These are phyloP conservation scores for Siphonodentalium dalli DNA, from an alignment of 2,888 invertebrate species.

Conservation along the genomic window DNA sequence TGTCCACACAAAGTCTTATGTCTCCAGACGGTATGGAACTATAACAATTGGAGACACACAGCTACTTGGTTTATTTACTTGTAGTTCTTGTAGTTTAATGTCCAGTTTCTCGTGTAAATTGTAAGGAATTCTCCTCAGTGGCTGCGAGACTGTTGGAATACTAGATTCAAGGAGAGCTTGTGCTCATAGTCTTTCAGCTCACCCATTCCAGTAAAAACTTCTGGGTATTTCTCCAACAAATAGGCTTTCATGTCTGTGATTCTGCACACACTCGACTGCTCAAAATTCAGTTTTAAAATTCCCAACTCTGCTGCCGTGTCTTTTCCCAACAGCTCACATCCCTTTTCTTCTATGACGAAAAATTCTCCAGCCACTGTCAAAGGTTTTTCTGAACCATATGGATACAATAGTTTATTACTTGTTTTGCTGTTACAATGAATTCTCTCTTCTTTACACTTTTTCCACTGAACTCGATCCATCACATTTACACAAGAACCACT, in stretches of 20 bases:
- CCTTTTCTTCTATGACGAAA: slow-evolving; percentile 14
- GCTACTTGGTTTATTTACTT: slow-evolving; percentile 16
- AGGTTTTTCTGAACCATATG: too few species aligned
- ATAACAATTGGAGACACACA: slow-evolving; percentile 26
- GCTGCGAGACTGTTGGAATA: slow-evolving; percentile 9
- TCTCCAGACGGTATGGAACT: slow-evolving; percentile 20
- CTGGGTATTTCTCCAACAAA: slow-evolving; percentile 5
- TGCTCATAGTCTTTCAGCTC: slow-evolving; percentile 17
- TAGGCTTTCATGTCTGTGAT: background rate
- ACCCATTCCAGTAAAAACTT: slow-evolving; percentile 16
- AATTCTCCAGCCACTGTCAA: slow-evolving; percentile 10
- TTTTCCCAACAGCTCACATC: slow-evolving; percentile 9
- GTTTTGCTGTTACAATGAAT: too few species aligned
- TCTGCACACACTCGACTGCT: background rate
- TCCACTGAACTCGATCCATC: too few species aligned
- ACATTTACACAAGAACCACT: too few species aligned
- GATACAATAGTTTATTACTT: too few species aligned
- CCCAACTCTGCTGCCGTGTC: slow-evolving; percentile 7
- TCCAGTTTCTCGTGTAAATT: slow-evolving; percentile 14
- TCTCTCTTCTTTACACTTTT: too few species aligned
- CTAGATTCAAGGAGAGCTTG: slow-evolving; percentile 1
- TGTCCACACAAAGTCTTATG: slow-evolving; percentile 29
- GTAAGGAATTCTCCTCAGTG: slow-evolving; percentile 7
- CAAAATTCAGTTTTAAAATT: background rate
- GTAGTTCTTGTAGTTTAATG: slow-evolving; percentile 16